These are phyloP conservation scores for Hylaeus volcanicus DNA, from an alignment of 1,140 invertebrate species.

Conservation along the genomic window DNA sequence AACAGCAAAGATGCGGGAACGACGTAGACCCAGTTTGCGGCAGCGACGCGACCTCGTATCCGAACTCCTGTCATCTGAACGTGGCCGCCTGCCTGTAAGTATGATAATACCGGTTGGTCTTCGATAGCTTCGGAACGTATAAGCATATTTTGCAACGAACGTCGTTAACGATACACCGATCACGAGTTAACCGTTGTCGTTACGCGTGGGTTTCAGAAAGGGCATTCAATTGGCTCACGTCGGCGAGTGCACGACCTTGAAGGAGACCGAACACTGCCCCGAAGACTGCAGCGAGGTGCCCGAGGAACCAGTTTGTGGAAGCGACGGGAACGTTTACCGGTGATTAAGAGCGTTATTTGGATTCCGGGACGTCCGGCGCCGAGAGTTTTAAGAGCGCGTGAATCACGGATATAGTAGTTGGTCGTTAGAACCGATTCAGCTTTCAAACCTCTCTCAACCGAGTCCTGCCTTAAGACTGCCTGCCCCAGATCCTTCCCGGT, in stretches of 20 bases:
- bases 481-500: no score
- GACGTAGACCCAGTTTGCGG: conserved; percentile 90
- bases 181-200: conserved; percentile 10
- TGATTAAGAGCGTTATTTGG: conserved; percentile 75
- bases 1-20: conserved; percentile 82
- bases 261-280: conserved; percentile 86
- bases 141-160: no score
- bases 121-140: no score
- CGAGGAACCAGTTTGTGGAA: conserved; percentile 92
- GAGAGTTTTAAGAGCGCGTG: conserved; percentile 40
- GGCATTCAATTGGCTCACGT: conserved; percentile 92
- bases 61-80: conserved; percentile 89
- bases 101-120: background rate
- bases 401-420: background rate
- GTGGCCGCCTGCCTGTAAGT: conserved; percentile 91
- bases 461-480: no score
- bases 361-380: conserved; percentile 47
- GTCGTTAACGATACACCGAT: conserved; percentile 2
- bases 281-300: conserved; percentile 85
- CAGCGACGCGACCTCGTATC: conserved; percentile 91
- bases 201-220: conserved; percentile 81
- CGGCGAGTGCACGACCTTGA: conserved; percentile 90
- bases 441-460: background rate
- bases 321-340: conserved; percentile 94
- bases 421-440: background rate